Conservation (phyloP, 2,113 vertebrate genomes). For the Mesoclemmys tuberculata region DNA sequence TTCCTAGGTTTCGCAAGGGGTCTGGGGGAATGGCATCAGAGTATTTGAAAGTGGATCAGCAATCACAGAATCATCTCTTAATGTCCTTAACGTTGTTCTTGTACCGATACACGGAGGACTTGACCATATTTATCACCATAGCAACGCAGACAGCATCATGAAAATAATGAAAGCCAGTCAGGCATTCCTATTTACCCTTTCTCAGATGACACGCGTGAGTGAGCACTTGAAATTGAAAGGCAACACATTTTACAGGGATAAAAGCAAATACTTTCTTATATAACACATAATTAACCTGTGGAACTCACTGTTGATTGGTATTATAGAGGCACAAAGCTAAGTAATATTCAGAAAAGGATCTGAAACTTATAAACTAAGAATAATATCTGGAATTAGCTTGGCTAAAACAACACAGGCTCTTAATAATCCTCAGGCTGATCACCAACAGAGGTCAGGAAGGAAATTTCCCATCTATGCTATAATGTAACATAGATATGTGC, state of each 20-base stretch:
- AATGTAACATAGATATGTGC: neutral
- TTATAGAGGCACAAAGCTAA: neutral
- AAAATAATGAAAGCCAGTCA: constrained; percentile 23
- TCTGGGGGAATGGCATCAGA: neutral
- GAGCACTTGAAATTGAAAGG: neutral
- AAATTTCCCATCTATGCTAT: neutral
- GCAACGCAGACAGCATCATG: constrained; percentile 42
- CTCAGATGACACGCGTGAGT: neutral
- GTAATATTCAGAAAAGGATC: neutral
- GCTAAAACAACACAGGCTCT: neutral
- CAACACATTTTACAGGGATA: neutral
- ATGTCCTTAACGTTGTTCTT: constrained; percentile 16
- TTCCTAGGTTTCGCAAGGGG: neutral
- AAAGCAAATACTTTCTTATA: neutral
- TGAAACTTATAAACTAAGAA: neutral
- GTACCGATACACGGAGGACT: constrained; percentile 29
- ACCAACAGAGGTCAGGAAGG: neutral
- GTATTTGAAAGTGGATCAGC: neutral
- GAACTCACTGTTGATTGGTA: neutral
- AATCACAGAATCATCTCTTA: neutral
- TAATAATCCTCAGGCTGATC: neutral
- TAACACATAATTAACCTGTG: neutral
- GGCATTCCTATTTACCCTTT: neutral
- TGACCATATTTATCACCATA: constrained; percentile 55
- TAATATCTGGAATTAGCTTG: neutral